phyloP scores from a whole-genome alignment of 1,140 invertebrate species.

The Thrips palmi region DNA sequence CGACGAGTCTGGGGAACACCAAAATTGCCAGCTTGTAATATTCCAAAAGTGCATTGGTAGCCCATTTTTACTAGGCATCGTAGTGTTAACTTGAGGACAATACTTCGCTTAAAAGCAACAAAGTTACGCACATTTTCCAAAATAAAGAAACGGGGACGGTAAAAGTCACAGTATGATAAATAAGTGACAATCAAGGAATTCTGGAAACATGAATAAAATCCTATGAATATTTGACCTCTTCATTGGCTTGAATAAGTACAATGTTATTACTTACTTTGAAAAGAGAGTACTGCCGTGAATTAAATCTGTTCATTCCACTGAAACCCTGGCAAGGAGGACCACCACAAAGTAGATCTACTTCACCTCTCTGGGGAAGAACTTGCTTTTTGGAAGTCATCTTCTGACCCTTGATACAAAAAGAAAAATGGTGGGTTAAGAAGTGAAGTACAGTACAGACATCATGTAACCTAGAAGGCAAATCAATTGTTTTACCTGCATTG shows the following conservation, averaged over 20 bases:
- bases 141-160: conserved; percentile 66
- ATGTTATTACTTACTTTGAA: conserved; percentile 39
- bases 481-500: conserved; percentile 31
- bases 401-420: conserved; percentile 26
- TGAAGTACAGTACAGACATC: background rate
- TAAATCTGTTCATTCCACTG: conserved; percentile 79
- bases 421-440: background rate
- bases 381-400: conserved; percentile 32
- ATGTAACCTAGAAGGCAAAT: background rate
- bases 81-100: conserved; percentile 67
- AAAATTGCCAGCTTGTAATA: conserved; percentile 73
- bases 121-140: conserved; percentile 82
- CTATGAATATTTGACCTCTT: too few species aligned
- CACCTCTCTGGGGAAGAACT: conserved; percentile 51
- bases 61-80: conserved; percentile 64
- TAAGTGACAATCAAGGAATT: conserved; percentile 74
- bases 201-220: conserved; percentile 20
- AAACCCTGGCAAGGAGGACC: conserved; percentile 88
- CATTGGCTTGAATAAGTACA: too few species aligned
- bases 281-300: conserved; percentile 65
- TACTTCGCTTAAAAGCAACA: conserved; percentile 54
- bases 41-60: conserved; percentile 73
- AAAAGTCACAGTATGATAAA: conserved; percentile 73
- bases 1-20: conserved; percentile 68
- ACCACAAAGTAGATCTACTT: conserved; percentile 70